phyloP scores from a whole-genome alignment of 2,797 vertebrate genomes.

The Malurus splendens region DNA sequence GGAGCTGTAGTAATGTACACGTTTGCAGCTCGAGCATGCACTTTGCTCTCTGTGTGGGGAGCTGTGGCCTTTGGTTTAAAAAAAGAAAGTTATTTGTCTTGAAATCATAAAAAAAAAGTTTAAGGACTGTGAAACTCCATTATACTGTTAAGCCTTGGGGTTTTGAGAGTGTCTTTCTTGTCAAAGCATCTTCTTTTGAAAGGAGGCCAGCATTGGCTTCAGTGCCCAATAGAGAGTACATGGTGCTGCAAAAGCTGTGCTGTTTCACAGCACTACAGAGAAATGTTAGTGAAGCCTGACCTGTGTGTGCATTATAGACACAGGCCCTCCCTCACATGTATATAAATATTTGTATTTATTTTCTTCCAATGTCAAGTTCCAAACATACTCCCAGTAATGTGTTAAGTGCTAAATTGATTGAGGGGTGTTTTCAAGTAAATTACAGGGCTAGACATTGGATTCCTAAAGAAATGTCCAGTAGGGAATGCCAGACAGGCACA shows the following conservation, averaged over 20 bases:
- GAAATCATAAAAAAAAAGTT: background rate
- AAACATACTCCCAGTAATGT: background rate
- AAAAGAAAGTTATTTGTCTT: background rate
- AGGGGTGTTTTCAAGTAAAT: background rate
- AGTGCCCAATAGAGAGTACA: background rate
- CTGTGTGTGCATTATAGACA: background rate
- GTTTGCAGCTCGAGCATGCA: accelerated
- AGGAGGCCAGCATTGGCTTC: background rate
- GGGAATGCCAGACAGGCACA: background rate
- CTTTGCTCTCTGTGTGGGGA: background rate
- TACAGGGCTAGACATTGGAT: background rate
- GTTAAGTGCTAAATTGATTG: background rate
- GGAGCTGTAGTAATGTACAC: background rate
- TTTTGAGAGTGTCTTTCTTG: background rate
- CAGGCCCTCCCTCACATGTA: background rate
- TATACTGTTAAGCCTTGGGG: background rate
- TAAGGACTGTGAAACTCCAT: background rate
- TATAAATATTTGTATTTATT: background rate
- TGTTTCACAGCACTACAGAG: background rate
- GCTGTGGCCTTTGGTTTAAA: background rate
- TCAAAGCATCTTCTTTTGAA: background rate
- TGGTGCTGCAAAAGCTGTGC: background rate
- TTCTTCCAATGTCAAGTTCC: background rate
- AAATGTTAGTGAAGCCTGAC: background rate
- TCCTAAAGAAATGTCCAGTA: background rate